Conservation (phyloP, 2,113 vertebrate species). For the Notothenia rossii region DNA sequence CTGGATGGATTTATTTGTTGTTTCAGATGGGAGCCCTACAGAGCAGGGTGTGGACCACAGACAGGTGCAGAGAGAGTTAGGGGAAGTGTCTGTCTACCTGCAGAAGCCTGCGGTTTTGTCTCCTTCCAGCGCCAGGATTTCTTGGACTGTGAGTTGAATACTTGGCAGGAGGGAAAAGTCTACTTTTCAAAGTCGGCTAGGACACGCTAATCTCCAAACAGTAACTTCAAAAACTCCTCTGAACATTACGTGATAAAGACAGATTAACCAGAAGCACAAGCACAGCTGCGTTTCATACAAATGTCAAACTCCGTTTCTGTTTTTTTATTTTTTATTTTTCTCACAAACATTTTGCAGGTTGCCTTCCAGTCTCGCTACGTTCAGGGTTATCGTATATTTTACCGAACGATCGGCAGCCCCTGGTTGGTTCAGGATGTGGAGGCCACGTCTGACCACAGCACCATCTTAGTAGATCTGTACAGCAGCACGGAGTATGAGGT, state of each 20-base stretch:
- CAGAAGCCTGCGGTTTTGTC: slow-evolving; percentile 91
- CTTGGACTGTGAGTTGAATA: slow-evolving; percentile 91
- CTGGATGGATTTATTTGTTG: slow-evolving; percentile 33
- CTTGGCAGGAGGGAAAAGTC: slow-evolving; percentile 22
- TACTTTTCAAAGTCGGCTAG: slow-evolving; percentile 46
- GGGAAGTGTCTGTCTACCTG: slow-evolving; percentile 91
- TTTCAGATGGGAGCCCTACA: slow-evolving; percentile 92
- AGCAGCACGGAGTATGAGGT: slow-evolving; percentile 89
- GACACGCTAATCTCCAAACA: slow-evolving; percentile 49
- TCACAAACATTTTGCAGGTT: slow-evolving; percentile 79
- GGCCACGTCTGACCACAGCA: slow-evolving; percentile 79
- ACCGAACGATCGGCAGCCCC: slow-evolving; percentile 83
- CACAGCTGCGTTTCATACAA: slow-evolving; percentile 1
- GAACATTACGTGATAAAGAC: slow-evolving; percentile 13
- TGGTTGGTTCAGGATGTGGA: slow-evolving; percentile 88
- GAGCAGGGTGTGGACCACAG: slow-evolving; percentile 93
- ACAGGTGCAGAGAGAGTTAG: slow-evolving; percentile 94
- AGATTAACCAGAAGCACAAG: slow-evolving; percentile 36
- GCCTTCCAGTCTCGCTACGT: slow-evolving; percentile 87
- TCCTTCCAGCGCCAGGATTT: slow-evolving; percentile 91
- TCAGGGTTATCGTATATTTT: slow-evolving; percentile 92
- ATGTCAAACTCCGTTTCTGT: slow-evolving; percentile 5
- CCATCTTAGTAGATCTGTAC: slow-evolving; percentile 86
- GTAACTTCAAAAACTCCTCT: slow-evolving; percentile 41
- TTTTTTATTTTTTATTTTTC: slow-evolving; percentile 18